Evolutionary conservation across 2,888 invertebrate species (phyloP), one percentile per base, ranked within the genome.

Genomic region (Argyresthia albistria): DNA sequence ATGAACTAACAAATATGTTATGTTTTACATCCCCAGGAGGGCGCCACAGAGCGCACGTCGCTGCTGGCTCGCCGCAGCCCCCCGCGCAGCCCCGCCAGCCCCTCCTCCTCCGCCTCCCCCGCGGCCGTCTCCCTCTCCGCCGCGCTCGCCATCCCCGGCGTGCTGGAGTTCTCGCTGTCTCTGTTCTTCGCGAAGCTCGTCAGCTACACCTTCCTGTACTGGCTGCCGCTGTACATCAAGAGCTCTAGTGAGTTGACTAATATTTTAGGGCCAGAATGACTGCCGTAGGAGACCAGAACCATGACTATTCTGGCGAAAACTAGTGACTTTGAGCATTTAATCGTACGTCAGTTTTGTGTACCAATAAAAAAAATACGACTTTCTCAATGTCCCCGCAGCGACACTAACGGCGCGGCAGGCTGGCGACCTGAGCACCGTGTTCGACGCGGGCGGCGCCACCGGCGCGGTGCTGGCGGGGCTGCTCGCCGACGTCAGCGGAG

Each of bases 121-220:
- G 14, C 35, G 79, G 93, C 96, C 1, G 92, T 97, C 58, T 93
- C 95, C 36, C 93, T 96, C 62, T 58, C 90, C 0, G 91, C 91
- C 55, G 98, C 98, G 36, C 80, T 96, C 1, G 81, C 86, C 63
- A 97, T 98, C 67, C 97, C 98, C 0, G 98, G 98, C 36, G 98
- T 99, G 1, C 61, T 97, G 3, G 97, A 98, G 83, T 99, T 95
- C 83, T 96, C 98, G 0, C 74, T 98, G 46, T 96, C 96, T 46
- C 89, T 98, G 43, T 98, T 98, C 82, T 98, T 98, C 80, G 95
- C 97, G 11, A 99, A 99, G 80, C 90, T 98, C 43, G 98, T 98
- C 66, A 96, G 96, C 75, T 98, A 99, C 72, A 98, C 98, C 55
- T 98, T 98, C 84, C 90, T 98, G 50, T 98, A 95, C 74, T 99